phyloP scores from a whole-genome alignment of 64 coral and sea anemone species.

The Porites australiensis region DNA sequence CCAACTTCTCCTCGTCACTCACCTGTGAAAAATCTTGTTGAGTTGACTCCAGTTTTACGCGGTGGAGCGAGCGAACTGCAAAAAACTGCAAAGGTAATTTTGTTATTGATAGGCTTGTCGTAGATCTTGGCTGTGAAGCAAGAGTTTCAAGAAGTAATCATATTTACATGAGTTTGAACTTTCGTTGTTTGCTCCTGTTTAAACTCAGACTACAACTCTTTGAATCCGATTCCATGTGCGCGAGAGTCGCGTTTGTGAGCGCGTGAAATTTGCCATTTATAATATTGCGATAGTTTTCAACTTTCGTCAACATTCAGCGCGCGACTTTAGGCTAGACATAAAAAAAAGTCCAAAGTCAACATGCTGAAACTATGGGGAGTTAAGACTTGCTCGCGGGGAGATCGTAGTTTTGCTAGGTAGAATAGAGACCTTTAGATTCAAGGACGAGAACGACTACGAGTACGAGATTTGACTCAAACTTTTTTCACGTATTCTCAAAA shows the following conservation, averaged over 20 bases:
- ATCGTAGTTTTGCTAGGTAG: too few relatives aligned
- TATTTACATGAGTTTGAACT: neutral
- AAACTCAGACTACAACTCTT: neutral
- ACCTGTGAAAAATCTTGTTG: neutral
- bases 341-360: too few relatives aligned
- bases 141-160: too few relatives aligned
- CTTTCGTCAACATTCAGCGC: too few relatives aligned
- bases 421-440: too few relatives aligned
- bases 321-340: too few relatives aligned
- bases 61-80: neutral
- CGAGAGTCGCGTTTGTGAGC: neutral
- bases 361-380: too few relatives aligned
- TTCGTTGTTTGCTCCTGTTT: neutral
- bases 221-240: neutral
- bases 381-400: too few relatives aligned
- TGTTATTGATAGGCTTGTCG: neutral
- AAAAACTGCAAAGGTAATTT: constrained; percentile 10
- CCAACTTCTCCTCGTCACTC: neutral
- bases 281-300: neutral
- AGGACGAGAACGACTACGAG: too few relatives aligned
- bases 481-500: too few relatives aligned
- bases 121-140: neutral
- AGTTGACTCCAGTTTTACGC: constrained; percentile 39
- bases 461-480: too few relatives aligned
- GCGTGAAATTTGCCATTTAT: neutral